Evolutionary conservation across 2,888 invertebrate species (phyloP), one percentile per base, ranked within the genome.

Genomic region (Pandemis cinnamomeana): DNA sequence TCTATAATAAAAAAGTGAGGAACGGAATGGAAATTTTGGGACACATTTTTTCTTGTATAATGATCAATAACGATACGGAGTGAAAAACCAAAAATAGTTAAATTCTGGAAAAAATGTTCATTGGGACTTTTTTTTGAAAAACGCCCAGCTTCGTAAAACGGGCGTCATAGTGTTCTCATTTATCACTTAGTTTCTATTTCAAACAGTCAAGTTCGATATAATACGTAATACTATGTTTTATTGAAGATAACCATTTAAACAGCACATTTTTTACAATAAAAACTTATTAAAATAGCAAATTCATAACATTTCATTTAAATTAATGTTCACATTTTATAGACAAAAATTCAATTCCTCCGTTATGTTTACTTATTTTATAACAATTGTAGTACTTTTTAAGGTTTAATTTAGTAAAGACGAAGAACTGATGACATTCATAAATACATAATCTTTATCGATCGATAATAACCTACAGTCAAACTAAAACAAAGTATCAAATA

Each of bases 291-390:
- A 69, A 73, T 66, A 74, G 74, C 67, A 67, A 71, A 67, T 74
- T 74, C 74, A 74, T 71, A 74, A 74, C 74, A 71, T 67, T 74
- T 66, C 64, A 58, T 63, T 67, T 70, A 70, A 73, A 70, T 71
- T 61, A 71, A 61, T 61, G 63, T 70, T 70, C 66, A 74, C 36
- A 44, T 67, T 73, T 73, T 62, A 58, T 68, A 74, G 61, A 74
- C 70, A 71, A 71, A 66, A 71, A 67, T 71, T 74, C 74, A 74
- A 74, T 74, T 74, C 74, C 74, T 74, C 71, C 70, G 42, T 74
- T 74, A 71, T 70, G 66, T 71, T 74, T 71, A 71, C 74, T 74
- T 74, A 71, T 8, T 71, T 63, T 48, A 70, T 62, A 67, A 74
- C 70, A 74, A 74, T 67, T 48, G 11, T 66, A 48, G 10, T 55